Evolutionary conservation across 1,140 invertebrate genomes (phyloP).

Genomic region (Branchinecta lindahli): DNA sequence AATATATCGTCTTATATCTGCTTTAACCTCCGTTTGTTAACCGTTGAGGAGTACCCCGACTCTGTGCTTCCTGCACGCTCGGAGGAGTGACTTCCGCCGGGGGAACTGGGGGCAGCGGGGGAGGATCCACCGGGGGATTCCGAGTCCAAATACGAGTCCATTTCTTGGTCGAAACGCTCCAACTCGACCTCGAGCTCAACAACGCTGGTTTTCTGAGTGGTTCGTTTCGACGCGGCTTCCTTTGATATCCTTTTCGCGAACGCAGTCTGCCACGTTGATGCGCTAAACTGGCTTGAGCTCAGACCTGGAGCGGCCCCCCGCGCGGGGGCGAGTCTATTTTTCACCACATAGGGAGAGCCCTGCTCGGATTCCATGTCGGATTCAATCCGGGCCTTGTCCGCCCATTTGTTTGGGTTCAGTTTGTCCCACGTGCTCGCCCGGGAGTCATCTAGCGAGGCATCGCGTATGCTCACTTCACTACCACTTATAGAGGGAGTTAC

Average conservation of each 20-base stretch:
- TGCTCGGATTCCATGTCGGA: background rate
- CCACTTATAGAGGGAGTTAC: conserved; percentile 1
- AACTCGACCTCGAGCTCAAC: conserved; percentile 15
- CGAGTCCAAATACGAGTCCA: conserved; percentile 19
- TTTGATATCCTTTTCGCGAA: conserved; percentile 18
- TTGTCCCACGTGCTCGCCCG: background rate
- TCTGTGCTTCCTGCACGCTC: background rate
- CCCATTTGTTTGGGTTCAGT: too few species aligned
- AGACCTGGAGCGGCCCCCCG: conserved; percentile 13
- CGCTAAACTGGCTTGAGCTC: conserved; percentile 18
- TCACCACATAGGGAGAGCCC: background rate
- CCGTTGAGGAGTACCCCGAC: background rate
- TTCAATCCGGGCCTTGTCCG: background rate
- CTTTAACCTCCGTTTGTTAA: conserved; percentile 2
- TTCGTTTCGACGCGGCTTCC: conserved; percentile 14
- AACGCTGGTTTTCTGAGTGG: conserved; percentile 13
- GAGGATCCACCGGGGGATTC: conserved; percentile 1
- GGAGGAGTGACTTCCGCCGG: background rate
- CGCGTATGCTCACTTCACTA: background rate
- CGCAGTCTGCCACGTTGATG: conserved; percentile 13
- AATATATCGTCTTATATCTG: conserved; percentile 2
- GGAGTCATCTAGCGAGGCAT: background rate
- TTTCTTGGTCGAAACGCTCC: conserved; percentile 19
- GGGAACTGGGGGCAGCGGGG: conserved; percentile 11
- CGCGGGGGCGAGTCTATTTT: background rate